These are phyloP conservation scores for Muscina levida DNA, from an alignment of 2,888 invertebrate genomes.

Conservation along the genomic window DNA sequence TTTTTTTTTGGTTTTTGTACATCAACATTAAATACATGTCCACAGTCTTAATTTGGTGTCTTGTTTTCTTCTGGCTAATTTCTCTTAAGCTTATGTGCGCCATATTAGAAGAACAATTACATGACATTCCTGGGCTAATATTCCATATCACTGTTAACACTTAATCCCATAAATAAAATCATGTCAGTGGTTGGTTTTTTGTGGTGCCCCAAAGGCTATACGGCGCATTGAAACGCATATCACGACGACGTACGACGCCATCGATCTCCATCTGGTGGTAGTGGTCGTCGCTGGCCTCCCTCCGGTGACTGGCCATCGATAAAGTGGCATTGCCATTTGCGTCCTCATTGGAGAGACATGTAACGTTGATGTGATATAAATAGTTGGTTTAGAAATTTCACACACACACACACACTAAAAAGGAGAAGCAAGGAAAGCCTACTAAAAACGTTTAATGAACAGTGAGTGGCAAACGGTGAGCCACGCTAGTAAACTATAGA, in stretches of 20 bases:
- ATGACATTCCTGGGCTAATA: conserved; percentile 6
- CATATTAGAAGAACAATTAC: conserved; percentile 38
- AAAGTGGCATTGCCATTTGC: conserved; percentile 25
- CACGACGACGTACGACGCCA: background rate
- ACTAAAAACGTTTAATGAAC: conserved; percentile 17
- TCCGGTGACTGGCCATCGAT: background rate
- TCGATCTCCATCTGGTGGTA: background rate
- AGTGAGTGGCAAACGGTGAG: background rate
- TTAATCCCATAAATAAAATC: conserved; percentile 34
- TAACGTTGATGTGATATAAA: conserved; percentile 39
- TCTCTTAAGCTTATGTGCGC: no score
- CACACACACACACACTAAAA: no score
- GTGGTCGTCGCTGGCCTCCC: background rate
- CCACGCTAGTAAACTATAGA: no score
- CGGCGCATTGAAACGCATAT: conserved; percentile 25
- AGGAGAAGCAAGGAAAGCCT: background rate
- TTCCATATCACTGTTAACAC: conserved; percentile 34
- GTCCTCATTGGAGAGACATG: conserved; percentile 33
- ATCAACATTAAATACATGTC: no score
- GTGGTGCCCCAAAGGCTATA: background rate
- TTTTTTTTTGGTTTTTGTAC: background rate
- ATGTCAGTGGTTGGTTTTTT: conserved; percentile 7
- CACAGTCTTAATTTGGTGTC: background rate
- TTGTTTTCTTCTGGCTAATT: background rate
- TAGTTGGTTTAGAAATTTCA: conserved; percentile 31